Evolutionary conservation across 2,797 vertebrate species (phyloP).

Genomic region (Sebastes vulpes): DNA sequence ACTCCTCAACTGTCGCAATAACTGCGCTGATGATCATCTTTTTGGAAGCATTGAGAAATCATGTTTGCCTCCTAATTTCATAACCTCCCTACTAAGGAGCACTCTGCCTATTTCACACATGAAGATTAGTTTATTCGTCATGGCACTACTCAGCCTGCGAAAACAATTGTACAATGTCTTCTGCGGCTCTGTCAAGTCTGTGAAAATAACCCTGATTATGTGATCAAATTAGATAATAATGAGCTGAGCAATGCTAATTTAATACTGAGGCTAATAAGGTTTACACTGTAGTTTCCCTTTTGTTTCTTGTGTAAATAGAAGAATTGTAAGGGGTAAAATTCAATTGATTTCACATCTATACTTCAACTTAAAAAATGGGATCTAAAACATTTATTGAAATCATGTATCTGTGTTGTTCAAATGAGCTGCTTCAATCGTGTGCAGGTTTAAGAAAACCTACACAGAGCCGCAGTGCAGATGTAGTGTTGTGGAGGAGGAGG

Average conservation of each 20-base stretch:
- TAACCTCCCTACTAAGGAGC: not conserved
- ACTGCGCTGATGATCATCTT: not conserved
- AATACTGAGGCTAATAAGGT: not conserved
- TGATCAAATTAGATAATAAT: not conserved
- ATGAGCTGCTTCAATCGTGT: not conserved
- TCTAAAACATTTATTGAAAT: not conserved
- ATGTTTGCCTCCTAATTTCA: not conserved
- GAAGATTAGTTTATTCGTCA: not conserved
- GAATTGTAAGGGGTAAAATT: not conserved
- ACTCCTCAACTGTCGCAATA: not conserved
- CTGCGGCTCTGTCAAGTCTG: too few species aligned
- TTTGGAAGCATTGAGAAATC: too few species aligned
- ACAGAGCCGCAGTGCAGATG: not conserved
- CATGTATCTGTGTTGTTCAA: not conserved
- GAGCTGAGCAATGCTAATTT: not conserved
- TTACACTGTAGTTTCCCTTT: not conserved
- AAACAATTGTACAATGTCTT: too few species aligned
- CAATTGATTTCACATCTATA: not conserved
- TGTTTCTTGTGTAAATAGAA: not conserved
- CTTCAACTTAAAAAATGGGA: not conserved
- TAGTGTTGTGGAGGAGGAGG: not conserved
- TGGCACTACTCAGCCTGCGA: not conserved
- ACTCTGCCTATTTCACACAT: not conserved
- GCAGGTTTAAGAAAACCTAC: not conserved
- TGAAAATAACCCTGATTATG: not conserved